Conservation (phyloP, 2,797 vertebrate genomes). For the Antennarius maculatus region DNA sequence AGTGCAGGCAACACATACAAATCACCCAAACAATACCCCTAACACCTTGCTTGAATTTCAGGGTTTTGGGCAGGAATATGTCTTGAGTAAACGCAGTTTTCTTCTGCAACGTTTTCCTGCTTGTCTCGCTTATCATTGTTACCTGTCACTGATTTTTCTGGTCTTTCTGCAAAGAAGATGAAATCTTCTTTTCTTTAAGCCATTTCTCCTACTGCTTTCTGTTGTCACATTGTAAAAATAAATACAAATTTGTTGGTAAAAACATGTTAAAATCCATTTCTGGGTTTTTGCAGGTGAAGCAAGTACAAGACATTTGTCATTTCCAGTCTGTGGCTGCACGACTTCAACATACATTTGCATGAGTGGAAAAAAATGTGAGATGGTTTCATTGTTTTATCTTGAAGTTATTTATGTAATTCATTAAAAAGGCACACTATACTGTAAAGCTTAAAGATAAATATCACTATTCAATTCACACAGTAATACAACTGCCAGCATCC, state of each 20-base stretch:
- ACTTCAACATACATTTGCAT: constrained; percentile 47
- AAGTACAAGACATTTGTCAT: constrained; percentile 68
- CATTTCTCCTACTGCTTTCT: background rate
- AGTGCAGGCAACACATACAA: constrained; percentile 69
- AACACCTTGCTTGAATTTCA: constrained; percentile 23
- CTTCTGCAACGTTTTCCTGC: background rate
- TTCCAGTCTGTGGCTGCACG: constrained; percentile 32
- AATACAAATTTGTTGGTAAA: background rate
- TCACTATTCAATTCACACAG: background rate
- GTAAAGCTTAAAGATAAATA: background rate
- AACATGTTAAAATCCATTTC: constrained; percentile 1
- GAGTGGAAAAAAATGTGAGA: constrained; percentile 39
- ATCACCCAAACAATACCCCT: constrained; percentile 72
- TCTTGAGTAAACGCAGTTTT: constrained; percentile 38
- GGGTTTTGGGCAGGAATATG: constrained; percentile 29
- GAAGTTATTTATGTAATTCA: background rate
- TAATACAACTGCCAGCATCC: constrained; percentile 23
- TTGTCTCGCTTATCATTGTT: background rate
- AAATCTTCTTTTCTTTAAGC: background rate
- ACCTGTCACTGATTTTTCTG: background rate
- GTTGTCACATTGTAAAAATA: constrained; percentile 6
- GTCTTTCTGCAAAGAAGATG: background rate
- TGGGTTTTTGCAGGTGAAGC: constrained; percentile 57
- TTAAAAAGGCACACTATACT: background rate
- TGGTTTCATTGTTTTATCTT: constrained; percentile 28